Conservation (phyloP, 2,888 invertebrate genomes). For the Metellina segmentata region DNA sequence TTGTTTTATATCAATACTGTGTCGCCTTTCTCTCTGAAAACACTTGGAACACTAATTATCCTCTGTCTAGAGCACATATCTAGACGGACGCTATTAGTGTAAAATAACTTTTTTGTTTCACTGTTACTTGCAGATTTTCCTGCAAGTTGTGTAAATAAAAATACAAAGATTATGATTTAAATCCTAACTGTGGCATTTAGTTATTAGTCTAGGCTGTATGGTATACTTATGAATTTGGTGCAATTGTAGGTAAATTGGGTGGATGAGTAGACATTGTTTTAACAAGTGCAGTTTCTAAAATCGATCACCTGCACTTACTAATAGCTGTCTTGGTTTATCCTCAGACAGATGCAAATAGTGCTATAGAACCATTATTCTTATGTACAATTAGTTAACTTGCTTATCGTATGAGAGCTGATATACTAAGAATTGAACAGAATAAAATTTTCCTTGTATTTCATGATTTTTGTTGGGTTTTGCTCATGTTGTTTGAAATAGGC, state of each 20-base stretch:
- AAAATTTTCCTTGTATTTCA: neutral
- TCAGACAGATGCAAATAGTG: conserved; percentile 32
- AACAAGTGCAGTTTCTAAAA: neutral
- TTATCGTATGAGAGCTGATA: neutral
- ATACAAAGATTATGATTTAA: too few relatives aligned
- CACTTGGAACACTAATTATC: neutral
- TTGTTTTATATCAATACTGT: too few relatives aligned
- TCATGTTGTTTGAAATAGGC: too few relatives aligned
- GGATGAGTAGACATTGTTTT: neutral
- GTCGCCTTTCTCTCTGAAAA: too few relatives aligned
- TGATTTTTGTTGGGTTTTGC: too few relatives aligned
- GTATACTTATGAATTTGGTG: too few relatives aligned
- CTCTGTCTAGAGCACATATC: neutral
- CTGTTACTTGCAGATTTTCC: neutral
- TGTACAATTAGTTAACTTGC: neutral
- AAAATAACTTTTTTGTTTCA: neutral
- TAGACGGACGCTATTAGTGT: neutral
- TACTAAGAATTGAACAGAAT: neutral
- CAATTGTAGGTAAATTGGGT: neutral
- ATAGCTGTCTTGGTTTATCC: conserved; percentile 25
- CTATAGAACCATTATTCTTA: conserved; percentile 12
- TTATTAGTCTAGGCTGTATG: too few relatives aligned
- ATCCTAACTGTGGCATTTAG: too few relatives aligned
- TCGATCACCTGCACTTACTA: conserved; percentile 34
- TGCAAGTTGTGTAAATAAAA: neutral